phyloP scores from a whole-genome alignment of 2,113 vertebrate genomes.

The Stomatorhinus ivindoensis region DNA sequence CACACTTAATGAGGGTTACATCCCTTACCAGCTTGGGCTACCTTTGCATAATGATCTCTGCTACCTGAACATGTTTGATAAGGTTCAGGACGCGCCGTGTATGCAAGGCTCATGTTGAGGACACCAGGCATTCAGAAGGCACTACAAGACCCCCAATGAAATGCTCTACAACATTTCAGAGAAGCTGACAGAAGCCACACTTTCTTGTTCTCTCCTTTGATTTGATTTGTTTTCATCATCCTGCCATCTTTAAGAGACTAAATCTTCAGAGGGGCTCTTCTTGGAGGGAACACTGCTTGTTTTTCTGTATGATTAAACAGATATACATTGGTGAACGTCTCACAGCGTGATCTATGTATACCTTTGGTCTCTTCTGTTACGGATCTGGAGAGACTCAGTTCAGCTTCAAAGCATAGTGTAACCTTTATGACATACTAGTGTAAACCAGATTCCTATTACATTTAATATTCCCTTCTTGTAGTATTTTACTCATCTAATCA shows the following conservation, averaged over 20 bases:
- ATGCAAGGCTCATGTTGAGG: background rate
- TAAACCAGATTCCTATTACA: background rate
- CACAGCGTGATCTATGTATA: background rate
- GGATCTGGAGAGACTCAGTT: background rate
- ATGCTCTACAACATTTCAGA: background rate
- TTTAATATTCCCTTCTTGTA: background rate
- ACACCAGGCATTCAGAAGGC: background rate
- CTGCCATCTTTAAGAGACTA: constrained; percentile 29
- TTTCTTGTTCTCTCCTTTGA: constrained; percentile 23
- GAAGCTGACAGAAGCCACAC: constrained; percentile 8
- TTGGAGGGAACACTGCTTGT: constrained; percentile 29
- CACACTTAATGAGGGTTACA: background rate
- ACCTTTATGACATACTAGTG: background rate
- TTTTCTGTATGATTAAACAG: background rate
- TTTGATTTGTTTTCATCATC: constrained; percentile 32
- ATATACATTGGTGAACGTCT: background rate
- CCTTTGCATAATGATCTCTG: background rate
- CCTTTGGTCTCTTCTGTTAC: background rate
- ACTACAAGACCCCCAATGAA: background rate
- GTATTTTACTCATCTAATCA: background rate
- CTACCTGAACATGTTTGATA: background rate
- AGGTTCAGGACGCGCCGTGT: background rate
- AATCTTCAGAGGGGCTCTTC: constrained; percentile 30
- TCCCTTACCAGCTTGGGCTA: background rate
- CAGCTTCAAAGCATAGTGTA: background rate